Conservation (phyloP, 2,113 vertebrate species). For the Tychaedon coryphoeus region DNA sequence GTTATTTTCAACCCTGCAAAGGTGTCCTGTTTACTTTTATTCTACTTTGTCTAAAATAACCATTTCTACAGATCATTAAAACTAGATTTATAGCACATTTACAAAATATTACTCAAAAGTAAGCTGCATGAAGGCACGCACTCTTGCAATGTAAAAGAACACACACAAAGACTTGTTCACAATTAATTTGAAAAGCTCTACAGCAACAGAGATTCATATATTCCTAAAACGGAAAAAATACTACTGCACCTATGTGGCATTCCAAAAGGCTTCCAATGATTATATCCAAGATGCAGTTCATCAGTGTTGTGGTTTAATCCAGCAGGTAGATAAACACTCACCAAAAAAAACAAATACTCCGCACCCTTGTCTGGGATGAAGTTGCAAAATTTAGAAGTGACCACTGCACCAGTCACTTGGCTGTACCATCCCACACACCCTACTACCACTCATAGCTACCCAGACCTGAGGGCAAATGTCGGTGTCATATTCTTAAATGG, state of each 20-base stretch:
- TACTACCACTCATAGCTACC: background rate
- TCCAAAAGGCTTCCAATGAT: background rate
- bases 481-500: background rate
- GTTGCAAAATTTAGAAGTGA: background rate
- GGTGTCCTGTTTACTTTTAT: constrained; percentile 35
- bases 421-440: background rate
- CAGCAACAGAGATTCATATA: background rate
- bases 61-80: constrained; percentile 7
- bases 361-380: background rate
- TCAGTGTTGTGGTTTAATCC: background rate
- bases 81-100: constrained; percentile 12
- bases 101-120: background rate
- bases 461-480: fast-evolving
- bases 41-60: background rate
- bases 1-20: constrained; percentile 49
- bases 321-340: background rate
- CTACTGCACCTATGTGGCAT: background rate
- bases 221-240: background rate
- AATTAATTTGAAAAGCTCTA: background rate
- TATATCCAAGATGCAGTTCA: background rate
- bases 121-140: background rate
- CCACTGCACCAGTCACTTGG: background rate
- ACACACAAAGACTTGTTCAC: background rate
- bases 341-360: background rate
- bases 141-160: background rate